These are phyloP conservation scores for Plagodis dolabraria DNA, from an alignment of 2,888 invertebrate genomes.

Conservation along the genomic window DNA sequence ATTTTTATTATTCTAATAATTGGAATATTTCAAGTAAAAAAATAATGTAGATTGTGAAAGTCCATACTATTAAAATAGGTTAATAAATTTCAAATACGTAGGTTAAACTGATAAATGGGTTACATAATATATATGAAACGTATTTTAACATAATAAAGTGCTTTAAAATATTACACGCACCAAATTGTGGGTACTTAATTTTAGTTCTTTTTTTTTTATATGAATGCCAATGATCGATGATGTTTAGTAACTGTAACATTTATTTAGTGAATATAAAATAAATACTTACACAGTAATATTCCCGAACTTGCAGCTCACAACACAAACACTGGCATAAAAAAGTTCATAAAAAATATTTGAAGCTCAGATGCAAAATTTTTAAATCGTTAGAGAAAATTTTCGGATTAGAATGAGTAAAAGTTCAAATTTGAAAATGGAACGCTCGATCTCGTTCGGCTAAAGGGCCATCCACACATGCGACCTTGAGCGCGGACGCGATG, in stretches of 20 bases:
- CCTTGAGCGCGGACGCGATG: conserved; percentile 52
- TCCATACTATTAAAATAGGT: too few relatives aligned
- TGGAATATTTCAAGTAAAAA: too few relatives aligned
- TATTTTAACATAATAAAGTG: too few relatives aligned
- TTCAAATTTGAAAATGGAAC: conserved; percentile 45
- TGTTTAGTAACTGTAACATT: neutral
- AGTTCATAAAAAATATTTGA: conserved; percentile 17
- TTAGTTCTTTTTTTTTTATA: too few relatives aligned
- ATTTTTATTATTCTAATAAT: too few relatives aligned
- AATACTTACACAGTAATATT: conserved; percentile 59
- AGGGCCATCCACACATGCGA: conserved; percentile 48
- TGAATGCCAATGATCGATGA: too few relatives aligned
- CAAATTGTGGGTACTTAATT: too few relatives aligned
- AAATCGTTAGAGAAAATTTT: neutral
- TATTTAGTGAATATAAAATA: conserved; percentile 4
- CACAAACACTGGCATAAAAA: conserved; percentile 50
- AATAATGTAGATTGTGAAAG: too few relatives aligned
- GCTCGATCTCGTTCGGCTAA: conserved; percentile 39
- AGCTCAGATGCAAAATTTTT: conserved; percentile 7
- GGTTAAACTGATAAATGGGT: too few relatives aligned
- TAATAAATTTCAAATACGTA: too few relatives aligned
- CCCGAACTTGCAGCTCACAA: conserved; percentile 55
- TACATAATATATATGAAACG: too few relatives aligned
- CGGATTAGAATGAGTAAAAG: conserved; percentile 20
- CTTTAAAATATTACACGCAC: too few relatives aligned